Base-by-base conservation (phyloP, 2,113 vertebrate species). In the Dipodomys stephensi region DNA sequence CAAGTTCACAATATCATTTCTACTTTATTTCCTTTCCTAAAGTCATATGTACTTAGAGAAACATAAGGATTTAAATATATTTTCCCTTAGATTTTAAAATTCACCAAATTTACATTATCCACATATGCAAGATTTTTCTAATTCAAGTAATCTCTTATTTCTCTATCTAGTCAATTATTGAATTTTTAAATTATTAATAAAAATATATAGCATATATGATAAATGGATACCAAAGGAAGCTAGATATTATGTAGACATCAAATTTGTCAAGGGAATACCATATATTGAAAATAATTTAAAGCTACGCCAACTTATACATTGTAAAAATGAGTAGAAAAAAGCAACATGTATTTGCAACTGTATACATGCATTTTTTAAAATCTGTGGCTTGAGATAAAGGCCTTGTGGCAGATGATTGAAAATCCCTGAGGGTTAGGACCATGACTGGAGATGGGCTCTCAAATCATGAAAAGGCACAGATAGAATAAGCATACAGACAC, bases 161-260 rank as follows among this genome's bases (percentile, higher is more conserved):
- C 84, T 90, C 25, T 57, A 74, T 64, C 10, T 73, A 90, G 87
- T 95, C n/a, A 89, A 76, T 87, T 35, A 62, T 12, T 82, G 20
- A 35, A 74, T 81, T 89, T 78, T 85, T 83, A 91, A 92, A 74
- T 68, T 65, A 62, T 88, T 82, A 87, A 90, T 46, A 9, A 20
- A 90, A 91, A 39, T 81, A 76, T 89, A 49, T 69, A 49, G 90
- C 74, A 92, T 10, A 81, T 67, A 46, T 32, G 13, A 49, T 60
- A 10, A 94, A 78, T 90, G 77, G 84, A 84, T 60, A 19, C 35
- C 18, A 91, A 83, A 15, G 83, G 44, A n/a, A 94, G 90, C 69
- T 16, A 60, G 78, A 83, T 74, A 13, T 30, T 80, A 23, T 1
- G 16, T 46, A 87, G 23, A 73, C 11, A 60, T 69, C n/a, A 93